phyloP scores from a whole-genome alignment of 1,140 invertebrate genomes.

The Drosophila teissieri region DNA sequence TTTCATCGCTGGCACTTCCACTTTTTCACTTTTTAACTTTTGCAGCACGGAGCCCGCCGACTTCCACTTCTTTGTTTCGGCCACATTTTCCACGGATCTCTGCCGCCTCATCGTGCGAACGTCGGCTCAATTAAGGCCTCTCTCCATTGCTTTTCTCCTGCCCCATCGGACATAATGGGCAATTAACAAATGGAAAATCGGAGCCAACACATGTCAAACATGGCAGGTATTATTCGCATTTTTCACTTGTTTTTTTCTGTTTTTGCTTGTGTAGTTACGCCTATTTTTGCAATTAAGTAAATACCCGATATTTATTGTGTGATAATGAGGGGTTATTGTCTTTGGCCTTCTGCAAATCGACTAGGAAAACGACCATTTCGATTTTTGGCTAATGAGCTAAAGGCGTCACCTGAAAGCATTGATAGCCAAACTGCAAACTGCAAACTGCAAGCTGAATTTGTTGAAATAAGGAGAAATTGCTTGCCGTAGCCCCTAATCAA shows the following conservation, averaged over 20 bases:
- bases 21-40: slow-evolving; percentile 47
- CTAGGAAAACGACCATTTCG: slow-evolving; percentile 13
- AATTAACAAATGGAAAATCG: slow-evolving; percentile 57
- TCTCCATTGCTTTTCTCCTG: neutral
- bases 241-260: neutral
- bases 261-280: slow-evolving; percentile 10
- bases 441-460: neutral
- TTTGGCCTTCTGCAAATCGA: neutral
- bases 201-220: slow-evolving; percentile 50
- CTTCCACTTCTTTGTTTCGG: slow-evolving; percentile 74
- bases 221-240: slow-evolving; percentile 37
- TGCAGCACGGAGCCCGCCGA: slow-evolving; percentile 16
- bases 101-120: slow-evolving; percentile 47
- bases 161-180: slow-evolving; percentile 33
- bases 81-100: slow-evolving; percentile 45
- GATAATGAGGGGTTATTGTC: slow-evolving; percentile 40
- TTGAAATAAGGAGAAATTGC: neutral
- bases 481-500: neutral
- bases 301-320: slow-evolving; percentile 31
- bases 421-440: too few species aligned
- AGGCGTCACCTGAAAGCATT: too few species aligned
- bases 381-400: neutral
- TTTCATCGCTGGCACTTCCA: slow-evolving; percentile 45
- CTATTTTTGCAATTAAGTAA: slow-evolving; percentile 20
- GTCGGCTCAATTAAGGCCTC: slow-evolving; percentile 34